Conservation (phyloP, 2,797 vertebrate genomes). For the Pampus argenteus region DNA sequence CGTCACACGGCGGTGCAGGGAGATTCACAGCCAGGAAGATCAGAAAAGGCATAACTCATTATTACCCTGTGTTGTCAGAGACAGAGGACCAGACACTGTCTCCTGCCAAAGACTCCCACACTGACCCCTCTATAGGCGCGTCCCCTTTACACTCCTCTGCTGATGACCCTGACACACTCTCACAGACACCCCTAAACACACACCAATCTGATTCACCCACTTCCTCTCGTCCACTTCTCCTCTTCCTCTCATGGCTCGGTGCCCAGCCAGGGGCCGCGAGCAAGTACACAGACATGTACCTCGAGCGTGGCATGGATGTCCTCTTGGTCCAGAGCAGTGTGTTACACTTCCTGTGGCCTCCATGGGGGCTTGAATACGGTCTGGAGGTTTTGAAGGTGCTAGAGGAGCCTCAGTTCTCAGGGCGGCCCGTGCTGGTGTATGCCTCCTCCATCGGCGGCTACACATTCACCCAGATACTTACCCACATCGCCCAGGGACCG, state of each 20-base stretch:
- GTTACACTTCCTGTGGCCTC: constrained; percentile 81
- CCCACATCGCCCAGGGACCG: constrained; percentile 53
- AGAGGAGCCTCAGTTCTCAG: constrained; percentile 71
- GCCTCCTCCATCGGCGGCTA: constrained; percentile 84
- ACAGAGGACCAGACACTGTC: fast-evolving
- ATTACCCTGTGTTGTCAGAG: constrained; percentile 14
- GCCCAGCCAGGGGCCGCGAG: constrained; percentile 62
- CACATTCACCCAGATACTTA: constrained; percentile 81
- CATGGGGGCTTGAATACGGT: constrained; percentile 70
- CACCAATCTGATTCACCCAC: background rate
- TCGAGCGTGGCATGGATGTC: constrained; percentile 75
- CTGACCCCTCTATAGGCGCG: fast-evolving
- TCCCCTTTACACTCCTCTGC: background rate
- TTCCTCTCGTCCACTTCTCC: constrained; percentile 66
- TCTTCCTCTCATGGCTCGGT: constrained; percentile 85
- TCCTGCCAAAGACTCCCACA: constrained; percentile 20
- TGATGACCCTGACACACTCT: background rate
- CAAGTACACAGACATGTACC: constrained; percentile 82
- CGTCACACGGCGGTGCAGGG: background rate
- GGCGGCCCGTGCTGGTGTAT: constrained; percentile 77
- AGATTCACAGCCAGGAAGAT: constrained; percentile 51
- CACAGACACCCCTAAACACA: background rate
- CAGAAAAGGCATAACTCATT: constrained; percentile 65
- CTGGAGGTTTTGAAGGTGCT: constrained; percentile 69
- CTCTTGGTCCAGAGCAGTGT: constrained; percentile 78